These are phyloP conservation scores for Lichenostomus cassidix DNA, from an alignment of 2,113 vertebrate species.

Conservation along the genomic window DNA sequence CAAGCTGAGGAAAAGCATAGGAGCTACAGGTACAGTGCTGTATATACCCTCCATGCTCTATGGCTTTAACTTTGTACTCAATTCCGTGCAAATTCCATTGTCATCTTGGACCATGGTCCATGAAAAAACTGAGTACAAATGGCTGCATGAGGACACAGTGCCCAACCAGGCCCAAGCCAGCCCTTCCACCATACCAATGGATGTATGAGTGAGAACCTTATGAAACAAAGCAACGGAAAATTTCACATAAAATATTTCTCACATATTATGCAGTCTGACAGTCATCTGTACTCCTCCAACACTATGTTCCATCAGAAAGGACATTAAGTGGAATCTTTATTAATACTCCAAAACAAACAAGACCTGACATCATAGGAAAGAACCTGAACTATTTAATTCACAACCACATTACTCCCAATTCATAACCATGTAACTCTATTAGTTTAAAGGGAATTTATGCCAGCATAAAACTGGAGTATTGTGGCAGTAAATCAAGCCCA, in stretches of 20 bases:
- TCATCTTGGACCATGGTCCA: background rate
- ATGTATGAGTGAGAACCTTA: background rate
- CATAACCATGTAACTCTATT: background rate
- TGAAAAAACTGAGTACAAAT: background rate
- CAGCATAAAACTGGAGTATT: background rate
- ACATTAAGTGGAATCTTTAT: background rate
- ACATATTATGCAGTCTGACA: background rate
- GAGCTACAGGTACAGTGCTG: background rate
- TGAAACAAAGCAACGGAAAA: background rate
- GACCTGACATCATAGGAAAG: background rate
- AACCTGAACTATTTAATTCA: background rate
- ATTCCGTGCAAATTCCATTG: background rate
- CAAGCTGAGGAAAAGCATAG: background rate
- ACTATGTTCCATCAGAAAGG: background rate
- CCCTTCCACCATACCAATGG: background rate
- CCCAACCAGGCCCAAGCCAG: background rate
- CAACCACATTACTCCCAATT: background rate
- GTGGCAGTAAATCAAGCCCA: background rate
- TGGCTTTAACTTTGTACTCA: background rate
- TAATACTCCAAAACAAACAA: background rate
- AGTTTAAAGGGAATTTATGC: conserved; percentile 28
- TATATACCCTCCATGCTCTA: rapidly evolving
- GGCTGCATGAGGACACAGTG: background rate
- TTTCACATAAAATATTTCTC: background rate
- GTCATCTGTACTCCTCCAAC: background rate